Base-by-base conservation (phyloP, 2,888 invertebrate genomes). In the Rhagium mordax region DNA sequence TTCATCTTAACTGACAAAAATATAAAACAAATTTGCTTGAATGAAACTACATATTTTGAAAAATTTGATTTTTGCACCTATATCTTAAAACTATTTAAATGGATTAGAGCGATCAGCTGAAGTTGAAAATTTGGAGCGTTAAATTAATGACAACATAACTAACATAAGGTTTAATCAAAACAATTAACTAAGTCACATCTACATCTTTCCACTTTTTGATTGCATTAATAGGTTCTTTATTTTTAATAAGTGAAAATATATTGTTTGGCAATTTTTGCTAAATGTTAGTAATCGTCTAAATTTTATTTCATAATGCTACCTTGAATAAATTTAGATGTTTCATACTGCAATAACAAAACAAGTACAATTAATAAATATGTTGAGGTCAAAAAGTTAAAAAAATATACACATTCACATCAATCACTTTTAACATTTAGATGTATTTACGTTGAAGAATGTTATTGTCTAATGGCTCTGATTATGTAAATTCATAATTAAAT, bases 261-360 rank as follows among this genome's bases (percentile, higher is more conserved):
- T 6, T 27, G 6, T 27, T 27, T 27, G 27, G 27, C 27, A 27
- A 27, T 27, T 27, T 33, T 24, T 24, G 24, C 24, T n/a, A 27
- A 33, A 33, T 8, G 8, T 33, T 41, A 41, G n/a, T 41, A n/a
- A n/a, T n/a, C n/a, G n/a, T n/a, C n/a, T 27, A 16, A 0, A 59
- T 29, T 59, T 59, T 3, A 15, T 59, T 29, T 59, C 33, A 18
- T 15, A 59, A 59, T 59, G 27, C 33, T 59, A 59, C 59, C 59
- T 59, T 59, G 59, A 18, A 18, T 33, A 29, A 15, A 59, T 59
- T 15, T 24, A 27, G 18, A 27, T 24, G 24, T 41, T 59, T 16
- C 59, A 33, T 18, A 59, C 13, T 27, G 29, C 59, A 59, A 33
- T 10, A 59, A 18, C 5, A 59, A 41, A 41, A n/a, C n/a, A n/a